These are phyloP conservation scores for Cryptophagus acutangulus DNA, from an alignment of 2,888 invertebrate genomes.

Conservation along the genomic window DNA sequence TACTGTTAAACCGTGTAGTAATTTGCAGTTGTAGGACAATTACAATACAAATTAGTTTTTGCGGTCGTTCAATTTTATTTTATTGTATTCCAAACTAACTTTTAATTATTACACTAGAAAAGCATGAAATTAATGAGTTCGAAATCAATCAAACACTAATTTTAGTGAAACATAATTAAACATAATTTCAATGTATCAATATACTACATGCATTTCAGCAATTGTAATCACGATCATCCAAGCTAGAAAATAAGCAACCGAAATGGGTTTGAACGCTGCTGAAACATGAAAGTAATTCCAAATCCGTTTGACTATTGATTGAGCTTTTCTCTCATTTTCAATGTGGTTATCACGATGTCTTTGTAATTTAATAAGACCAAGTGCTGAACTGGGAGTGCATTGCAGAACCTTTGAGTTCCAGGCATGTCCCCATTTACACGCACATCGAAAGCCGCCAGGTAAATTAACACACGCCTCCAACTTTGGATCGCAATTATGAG, in stretches of 20 bases:
- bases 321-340: neutral
- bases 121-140: too few relatives aligned
- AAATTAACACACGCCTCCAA: constrained; percentile 56
- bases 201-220: neutral
- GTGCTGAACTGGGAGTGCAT: constrained; percentile 36
- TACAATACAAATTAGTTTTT: neutral
- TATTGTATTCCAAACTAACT: too few relatives aligned
- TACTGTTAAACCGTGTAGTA: too few relatives aligned
- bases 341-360: constrained; percentile 13
- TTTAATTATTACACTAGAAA: too few relatives aligned
- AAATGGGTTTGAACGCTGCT: too few relatives aligned
- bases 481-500: constrained; percentile 45
- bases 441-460: constrained; percentile 50
- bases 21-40: too few relatives aligned
- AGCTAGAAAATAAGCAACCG: too few relatives aligned
- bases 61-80: neutral
- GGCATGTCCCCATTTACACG: constrained; percentile 51
- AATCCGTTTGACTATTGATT: constrained; percentile 3
- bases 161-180: too few relatives aligned
- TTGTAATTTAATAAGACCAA: constrained; percentile 33
- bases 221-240: neutral
- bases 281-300: neutral
- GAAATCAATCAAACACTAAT: too few relatives aligned
- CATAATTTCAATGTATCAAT: neutral
- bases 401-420: constrained; percentile 32